Evolutionary conservation across 2,113 vertebrate species (phyloP), one percentile per base, ranked within the genome.

Genomic region (Syngnathus typhle): DNA sequence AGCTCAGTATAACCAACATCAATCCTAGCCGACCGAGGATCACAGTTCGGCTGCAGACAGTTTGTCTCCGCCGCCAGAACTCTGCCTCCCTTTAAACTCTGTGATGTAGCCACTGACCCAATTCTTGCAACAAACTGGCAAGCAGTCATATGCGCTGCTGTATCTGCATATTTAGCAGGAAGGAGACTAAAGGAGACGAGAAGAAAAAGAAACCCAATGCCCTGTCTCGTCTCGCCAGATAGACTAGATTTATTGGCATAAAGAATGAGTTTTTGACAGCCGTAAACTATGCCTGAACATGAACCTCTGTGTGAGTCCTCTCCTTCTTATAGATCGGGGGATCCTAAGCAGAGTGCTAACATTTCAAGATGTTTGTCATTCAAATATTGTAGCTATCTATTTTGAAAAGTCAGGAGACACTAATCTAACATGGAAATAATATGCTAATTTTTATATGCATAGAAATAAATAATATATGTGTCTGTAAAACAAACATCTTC

Each of bases 21-120:
- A 71, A 41, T 64, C 72, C 60, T 59, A 44, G 44, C 18, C 18
- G 36, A 37, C 6, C 15, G 59, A 64, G 47, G 71, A 65, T 47
- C 55, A 58, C 55, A 39, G 66, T 60, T 76, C 38, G 56, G 65
- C 67, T 55, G 23, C 39, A 68, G 70, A 77, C 63, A 56, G 51
- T 59, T 44, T 44, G 64, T 61, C 68, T 73, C 70, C 70, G 67
- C 64, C 9, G 9, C 59, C 62, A 73, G 69, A 82, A 75, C 66
- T 44, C 62, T 75, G 70, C 68, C 69, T 85, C 27, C 19, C 71
- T 76, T 69, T 69, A 68, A 81, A 82, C 38, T 52, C 71, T 56
- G 55, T 79, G 85, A 84, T 73, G 71, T 80, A 58, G 47, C 72
- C 68, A 5, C 73, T 87, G 85, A 89, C 84, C 87, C 83, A 89